Percentiles rank a stretch among this genome's conserved stretches.
phyloP scores from a whole-genome alignment of 2,888 invertebrate species.

The Suillia variegata region DNA sequence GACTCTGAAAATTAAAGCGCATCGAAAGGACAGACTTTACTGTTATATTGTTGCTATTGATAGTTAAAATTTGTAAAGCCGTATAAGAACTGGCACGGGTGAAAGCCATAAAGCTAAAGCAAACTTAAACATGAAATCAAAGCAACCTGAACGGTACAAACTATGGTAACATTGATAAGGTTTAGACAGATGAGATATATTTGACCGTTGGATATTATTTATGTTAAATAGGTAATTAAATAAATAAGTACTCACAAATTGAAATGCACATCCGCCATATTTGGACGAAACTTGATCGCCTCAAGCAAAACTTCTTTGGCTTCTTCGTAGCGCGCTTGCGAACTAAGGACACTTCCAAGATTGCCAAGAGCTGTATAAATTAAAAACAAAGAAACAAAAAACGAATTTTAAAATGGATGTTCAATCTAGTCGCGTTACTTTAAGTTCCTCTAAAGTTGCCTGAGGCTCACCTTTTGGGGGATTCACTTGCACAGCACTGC shows the following conservation, averaged over 20 bases:
- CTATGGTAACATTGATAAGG: not conserved
- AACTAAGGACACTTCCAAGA: constrained; percentile 92
- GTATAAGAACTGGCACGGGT: not conserved
- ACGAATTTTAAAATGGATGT: not conserved
- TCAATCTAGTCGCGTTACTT: not conserved
- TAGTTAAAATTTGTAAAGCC: constrained; percentile 15
- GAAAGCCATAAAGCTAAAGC: not conserved
- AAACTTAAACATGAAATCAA: too few relatives aligned
- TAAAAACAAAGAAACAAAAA: constrained; percentile 12
- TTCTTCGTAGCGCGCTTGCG: constrained; percentile 82
- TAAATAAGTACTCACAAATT: constrained; percentile 85
- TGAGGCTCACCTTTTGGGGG: constrained; percentile 88
- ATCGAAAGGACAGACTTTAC: constrained; percentile 2
- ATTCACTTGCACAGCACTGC: constrained; percentile 88
- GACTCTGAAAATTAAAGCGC: constrained; percentile 8
- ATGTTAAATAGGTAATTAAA: constrained; percentile 10
- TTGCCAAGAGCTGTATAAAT: constrained; percentile 91
- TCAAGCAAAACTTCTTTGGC: constrained; percentile 91
- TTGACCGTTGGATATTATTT: too few relatives aligned
- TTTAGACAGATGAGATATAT: too few relatives aligned
- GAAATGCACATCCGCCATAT: constrained; percentile 99
- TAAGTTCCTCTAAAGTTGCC: not conserved
- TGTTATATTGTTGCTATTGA: constrained; percentile 2
- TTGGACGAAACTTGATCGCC: constrained; percentile 88
- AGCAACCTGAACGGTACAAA: too few relatives aligned